These are phyloP conservation scores for silkworm (Bombyx mori) DNA, from an alignment of 1,140 invertebrate genomes.

Conservation along the genomic window DNA sequence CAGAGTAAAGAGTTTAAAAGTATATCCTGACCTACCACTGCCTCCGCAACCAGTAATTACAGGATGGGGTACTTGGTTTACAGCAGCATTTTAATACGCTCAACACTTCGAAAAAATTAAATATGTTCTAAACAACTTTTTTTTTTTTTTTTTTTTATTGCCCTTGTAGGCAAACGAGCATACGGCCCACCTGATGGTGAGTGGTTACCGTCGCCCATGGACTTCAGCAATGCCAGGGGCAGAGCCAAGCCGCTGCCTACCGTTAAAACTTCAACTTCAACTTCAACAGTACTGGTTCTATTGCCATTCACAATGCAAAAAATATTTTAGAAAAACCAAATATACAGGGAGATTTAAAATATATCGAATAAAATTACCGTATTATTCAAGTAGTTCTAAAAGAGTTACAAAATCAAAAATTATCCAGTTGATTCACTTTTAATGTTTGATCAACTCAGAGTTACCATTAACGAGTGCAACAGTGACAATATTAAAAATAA, in stretches of 20 bases:
- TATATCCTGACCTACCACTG: slow-evolving; percentile 6
- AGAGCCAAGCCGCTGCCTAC: no score
- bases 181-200: no score
- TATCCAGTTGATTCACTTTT: not conserved
- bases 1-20: slow-evolving; percentile 5
- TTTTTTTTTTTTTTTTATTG: no score
- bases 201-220: no score
- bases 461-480: not conserved
- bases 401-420: not conserved
- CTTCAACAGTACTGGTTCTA: not conserved
- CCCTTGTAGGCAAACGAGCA: no score
- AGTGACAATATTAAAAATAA: not conserved
- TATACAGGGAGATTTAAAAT: not conserved
- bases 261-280: no score
- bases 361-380: not conserved
- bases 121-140: not conserved
- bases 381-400: not conserved
- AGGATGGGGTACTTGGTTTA: slow-evolving; percentile 7
- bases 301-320: slow-evolving; percentile 3
- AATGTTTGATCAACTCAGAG: not conserved
- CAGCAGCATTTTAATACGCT: not conserved
- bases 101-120: slow-evolving; percentile 1
- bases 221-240: no score
- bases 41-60: slow-evolving; percentile 7
- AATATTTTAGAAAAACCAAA: slow-evolving; percentile 4